These are phyloP conservation scores for Sarotherodon lohbergeri DNA, from an alignment of 2,113 vertebrate genomes.

Conservation along the genomic window DNA sequence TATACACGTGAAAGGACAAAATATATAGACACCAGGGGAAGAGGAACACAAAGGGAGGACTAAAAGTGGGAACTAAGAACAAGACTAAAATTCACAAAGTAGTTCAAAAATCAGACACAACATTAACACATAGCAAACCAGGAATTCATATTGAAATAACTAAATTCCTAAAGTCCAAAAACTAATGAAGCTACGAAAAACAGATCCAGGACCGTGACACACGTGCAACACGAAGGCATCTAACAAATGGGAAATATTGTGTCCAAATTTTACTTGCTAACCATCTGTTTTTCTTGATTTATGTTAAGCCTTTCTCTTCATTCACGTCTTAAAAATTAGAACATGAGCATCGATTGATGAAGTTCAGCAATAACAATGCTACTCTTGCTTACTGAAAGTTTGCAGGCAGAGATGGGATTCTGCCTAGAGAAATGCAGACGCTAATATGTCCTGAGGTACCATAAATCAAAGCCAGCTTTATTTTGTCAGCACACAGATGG, in stretches of 20 bases:
- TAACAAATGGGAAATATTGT: not conserved
- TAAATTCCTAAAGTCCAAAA: not conserved
- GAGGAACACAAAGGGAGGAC: not conserved
- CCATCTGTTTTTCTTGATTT: not conserved
- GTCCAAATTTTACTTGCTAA: not conserved
- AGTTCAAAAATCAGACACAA: not conserved
- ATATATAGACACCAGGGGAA: not conserved
- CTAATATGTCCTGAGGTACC: constrained; percentile 63
- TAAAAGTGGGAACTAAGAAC: not conserved
- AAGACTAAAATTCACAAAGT: not conserved
- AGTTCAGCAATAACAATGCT: not conserved
- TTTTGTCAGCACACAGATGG: constrained; percentile 74
- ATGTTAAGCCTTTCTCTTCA: not conserved
- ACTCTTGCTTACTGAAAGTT: not conserved
- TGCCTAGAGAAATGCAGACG: constrained; percentile 45
- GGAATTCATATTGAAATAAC: not conserved
- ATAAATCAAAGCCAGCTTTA: constrained; percentile 74
- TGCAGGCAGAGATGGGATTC: constrained; percentile 12
- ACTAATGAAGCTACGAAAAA: not conserved
- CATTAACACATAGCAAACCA: not conserved
- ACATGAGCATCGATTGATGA: not conserved
- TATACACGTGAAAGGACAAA: not conserved
- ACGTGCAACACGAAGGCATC: not conserved
- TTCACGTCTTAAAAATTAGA: not conserved
- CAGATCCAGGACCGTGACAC: not conserved